phyloP scores from a whole-genome alignment of 1,140 invertebrate genomes.

The Laupala kohalensis region DNA sequence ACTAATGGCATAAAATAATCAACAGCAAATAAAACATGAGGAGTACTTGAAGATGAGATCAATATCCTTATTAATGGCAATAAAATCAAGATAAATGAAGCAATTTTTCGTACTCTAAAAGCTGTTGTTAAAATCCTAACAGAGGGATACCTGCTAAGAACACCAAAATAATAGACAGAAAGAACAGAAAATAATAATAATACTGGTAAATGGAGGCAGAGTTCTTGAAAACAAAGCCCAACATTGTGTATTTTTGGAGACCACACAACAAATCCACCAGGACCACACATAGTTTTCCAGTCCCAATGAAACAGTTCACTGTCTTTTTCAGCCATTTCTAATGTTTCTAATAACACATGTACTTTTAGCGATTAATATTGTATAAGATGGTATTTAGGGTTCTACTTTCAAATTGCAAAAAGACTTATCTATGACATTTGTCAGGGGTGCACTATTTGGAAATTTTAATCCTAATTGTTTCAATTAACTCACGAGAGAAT shows the following conservation, averaged over 20 bases:
- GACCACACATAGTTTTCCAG: conserved; percentile 60
- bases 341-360: no score
- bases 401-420: no score
- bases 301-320: conserved; percentile 18
- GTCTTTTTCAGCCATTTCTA: background rate
- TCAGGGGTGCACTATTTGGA: no score
- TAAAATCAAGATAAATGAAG: background rate
- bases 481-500: no score
- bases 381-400: no score
- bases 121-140: background rate
- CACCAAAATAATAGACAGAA: conserved; percentile 64
- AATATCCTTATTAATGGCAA: background rate
- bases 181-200: conserved; percentile 51
- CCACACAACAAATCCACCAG: conserved; percentile 46
- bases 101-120: background rate
- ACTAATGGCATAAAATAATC: conserved; percentile 55
- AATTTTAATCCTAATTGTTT: no score
- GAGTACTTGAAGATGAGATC: background rate
- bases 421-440: no score
- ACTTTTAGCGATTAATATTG: no score
- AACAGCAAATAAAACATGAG: conserved; percentile 22
- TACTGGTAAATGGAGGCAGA: conserved; percentile 45
- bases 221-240: conserved; percentile 66
- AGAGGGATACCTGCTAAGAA: conserved; percentile 29
- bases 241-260: conserved; percentile 52